These are phyloP conservation scores for Acanthosepion esculentum DNA, from an alignment of 2,888 invertebrate species.

Conservation along the genomic window DNA sequence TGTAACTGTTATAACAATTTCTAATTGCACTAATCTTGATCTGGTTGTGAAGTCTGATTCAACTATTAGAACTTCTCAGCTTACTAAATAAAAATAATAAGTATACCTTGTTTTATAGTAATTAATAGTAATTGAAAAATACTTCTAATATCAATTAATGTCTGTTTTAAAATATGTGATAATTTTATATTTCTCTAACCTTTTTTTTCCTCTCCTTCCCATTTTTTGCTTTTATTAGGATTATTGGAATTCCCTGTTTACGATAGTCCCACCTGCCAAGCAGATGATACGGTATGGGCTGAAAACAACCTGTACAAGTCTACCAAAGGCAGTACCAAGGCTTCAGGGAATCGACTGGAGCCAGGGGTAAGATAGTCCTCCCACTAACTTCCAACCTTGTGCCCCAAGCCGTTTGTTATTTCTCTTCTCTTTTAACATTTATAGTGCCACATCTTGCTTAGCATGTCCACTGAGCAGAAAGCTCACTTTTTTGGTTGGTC, in stretches of 20 bases:
- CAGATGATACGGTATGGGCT: conserved; percentile 44
- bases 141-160: no score
- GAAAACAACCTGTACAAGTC: conserved; percentile 41
- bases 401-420: neutral
- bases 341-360: conserved; percentile 24
- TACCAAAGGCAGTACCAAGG: neutral
- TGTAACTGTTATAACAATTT: neutral
- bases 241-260: conserved; percentile 37
- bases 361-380: conserved; percentile 44
- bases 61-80: no score
- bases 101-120: no score
- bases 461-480: neutral
- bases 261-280: conserved; percentile 35
- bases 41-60: neutral
- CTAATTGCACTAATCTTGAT: neutral
- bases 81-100: no score
- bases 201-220: neutral
- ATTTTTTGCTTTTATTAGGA: conserved; percentile 36
- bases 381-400: neutral
- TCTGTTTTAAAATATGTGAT: neutral
- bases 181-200: conserved; percentile 25
- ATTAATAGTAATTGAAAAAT: no score
- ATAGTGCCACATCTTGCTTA: neutral
- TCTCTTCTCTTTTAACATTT: neutral
- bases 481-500: neutral